Percentiles rank a stretch among this genome's conserved stretches.
These are phyloP conservation scores for Gadus chalcogrammus DNA, from an alignment of 2,113 vertebrate genomes.

Conservation along the genomic window DNA sequence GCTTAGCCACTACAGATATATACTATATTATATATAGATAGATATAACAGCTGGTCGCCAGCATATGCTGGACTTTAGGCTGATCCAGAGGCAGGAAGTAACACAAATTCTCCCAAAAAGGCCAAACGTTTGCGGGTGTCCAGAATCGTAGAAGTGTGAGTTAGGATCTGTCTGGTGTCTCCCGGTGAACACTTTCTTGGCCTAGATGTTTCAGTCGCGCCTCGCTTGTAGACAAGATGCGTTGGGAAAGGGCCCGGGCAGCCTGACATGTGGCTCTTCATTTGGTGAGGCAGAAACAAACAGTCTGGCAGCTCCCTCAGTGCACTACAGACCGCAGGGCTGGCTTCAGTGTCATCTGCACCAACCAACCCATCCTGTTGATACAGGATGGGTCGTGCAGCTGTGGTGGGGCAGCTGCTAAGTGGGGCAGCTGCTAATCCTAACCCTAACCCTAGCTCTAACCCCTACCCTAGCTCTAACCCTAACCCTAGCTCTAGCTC, in stretches of 20 bases:
- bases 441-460: too few species aligned
- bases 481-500: too few species aligned
- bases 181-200: conserved; percentile 15
- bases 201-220: conserved; percentile 19
- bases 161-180: conserved; percentile 1
- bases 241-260: conserved; percentile 26
- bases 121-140: not conserved
- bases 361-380: too few species aligned
- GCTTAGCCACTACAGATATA: not conserved
- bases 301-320: too few species aligned
- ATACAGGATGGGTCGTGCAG: too few species aligned
- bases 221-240: conserved; percentile 44
- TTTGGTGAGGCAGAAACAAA: conserved; percentile 6
- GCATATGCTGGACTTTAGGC: too few species aligned
- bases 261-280: conserved; percentile 22
- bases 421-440: too few species aligned
- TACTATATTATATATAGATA: not conserved
- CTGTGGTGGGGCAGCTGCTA: too few species aligned
- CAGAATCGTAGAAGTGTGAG: not conserved
- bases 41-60: not conserved
- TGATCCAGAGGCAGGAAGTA: not conserved
- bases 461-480: too few species aligned
- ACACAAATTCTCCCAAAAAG: too few species aligned
- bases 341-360: too few species aligned
- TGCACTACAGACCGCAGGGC: too few species aligned